Base-by-base conservation (phyloP, 2,888 invertebrate species). In the Drosophila silvestris region DNA sequence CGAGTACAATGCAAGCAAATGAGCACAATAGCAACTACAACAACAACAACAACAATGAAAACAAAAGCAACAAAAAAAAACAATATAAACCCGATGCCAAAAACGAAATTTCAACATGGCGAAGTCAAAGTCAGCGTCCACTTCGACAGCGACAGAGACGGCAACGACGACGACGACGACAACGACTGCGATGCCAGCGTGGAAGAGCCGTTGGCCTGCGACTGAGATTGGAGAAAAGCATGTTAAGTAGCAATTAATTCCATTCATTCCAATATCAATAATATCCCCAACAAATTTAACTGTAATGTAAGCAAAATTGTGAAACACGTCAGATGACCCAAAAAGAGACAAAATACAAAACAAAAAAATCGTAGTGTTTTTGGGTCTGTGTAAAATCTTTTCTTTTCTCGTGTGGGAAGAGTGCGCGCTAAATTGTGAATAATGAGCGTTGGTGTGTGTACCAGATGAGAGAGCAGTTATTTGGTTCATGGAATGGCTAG, bases 361-460 rank as follows among this genome's bases (percentile, higher is more conserved):
- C 41, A 28, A 41, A 62, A n/a, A 22, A 39, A 33, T n/a, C 5
- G 4, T 2, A 5, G 16, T 7, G 7, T 16, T 26, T 26, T 26
- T 16, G 16, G 28, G 14, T n/a, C 26, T 50, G 56, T 67, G 60
- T 64, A 69, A 79, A 77, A 75, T 62, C 64, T 71, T 60, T 69
- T 77, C 69, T 59, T 51, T 61, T 61, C 60, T 58, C 51, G 57
- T 47, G 57, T 60, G 57, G 5, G 16, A 16, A 5, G 26, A 26
- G 47, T 47, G 47, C 66, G 69, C 71, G 66, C 41, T 81, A 77
- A 85, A 85, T 88, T 87, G 85, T 81, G 77, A 81, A 85, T 88
- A 85, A 85, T 83, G 75, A 57, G 39, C 57, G 53, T 57, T 74
- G 66, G 76, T 63, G 74, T 65, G 64, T 47, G 62, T 7, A 47